Evolutionary conservation across 1,140 invertebrate species (phyloP).

Genomic region (Lordiphosa clarofinis): DNA sequence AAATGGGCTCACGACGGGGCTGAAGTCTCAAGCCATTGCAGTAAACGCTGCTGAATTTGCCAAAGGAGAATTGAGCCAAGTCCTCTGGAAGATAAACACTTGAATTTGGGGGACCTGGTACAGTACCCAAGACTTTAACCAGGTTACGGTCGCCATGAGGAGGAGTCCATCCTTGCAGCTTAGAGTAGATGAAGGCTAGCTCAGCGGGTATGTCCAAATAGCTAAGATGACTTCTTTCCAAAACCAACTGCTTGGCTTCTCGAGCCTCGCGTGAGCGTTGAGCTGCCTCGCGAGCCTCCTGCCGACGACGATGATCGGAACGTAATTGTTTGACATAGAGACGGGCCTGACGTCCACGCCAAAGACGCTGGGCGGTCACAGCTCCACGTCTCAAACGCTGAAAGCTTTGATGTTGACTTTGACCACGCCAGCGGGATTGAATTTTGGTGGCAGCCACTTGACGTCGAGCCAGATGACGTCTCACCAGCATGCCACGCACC

Average conservation of each 20-base stretch:
- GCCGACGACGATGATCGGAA: constrained; percentile 82
- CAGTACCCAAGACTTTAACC: constrained; percentile 86
- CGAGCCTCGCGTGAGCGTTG: constrained; percentile 82
- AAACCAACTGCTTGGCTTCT: constrained; percentile 82
- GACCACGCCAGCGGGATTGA: constrained; percentile 83
- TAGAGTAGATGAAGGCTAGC: constrained; percentile 95
- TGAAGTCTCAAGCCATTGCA: constrained; percentile 91
- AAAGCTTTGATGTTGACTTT: constrained; percentile 81
- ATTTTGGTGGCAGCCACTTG: constrained; percentile 81
- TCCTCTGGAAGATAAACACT: constrained; percentile 86
- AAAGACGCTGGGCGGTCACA: constrained; percentile 89
- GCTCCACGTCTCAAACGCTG: constrained; percentile 82
- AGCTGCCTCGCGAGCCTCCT: constrained; percentile 81
- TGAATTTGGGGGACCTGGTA: constrained; percentile 79
- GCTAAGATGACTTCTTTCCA: constrained; percentile 85
- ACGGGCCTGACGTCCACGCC: constrained; percentile 88
- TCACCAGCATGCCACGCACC: constrained; percentile 88
- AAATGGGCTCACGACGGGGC: constrained; percentile 89
- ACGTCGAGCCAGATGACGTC: constrained; percentile 82
- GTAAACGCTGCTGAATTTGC: constrained; percentile 97
- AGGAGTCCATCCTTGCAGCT: constrained; percentile 93
- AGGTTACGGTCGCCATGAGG: constrained; percentile 91
- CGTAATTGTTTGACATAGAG: constrained; percentile 85
- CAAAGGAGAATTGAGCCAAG: constrained; percentile 94
- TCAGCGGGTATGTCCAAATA: constrained; percentile 97